Evolutionary conservation across 53 echinoderm and acorn worm species (phyloP).

Genomic region (Apostichopus leukothele): DNA sequence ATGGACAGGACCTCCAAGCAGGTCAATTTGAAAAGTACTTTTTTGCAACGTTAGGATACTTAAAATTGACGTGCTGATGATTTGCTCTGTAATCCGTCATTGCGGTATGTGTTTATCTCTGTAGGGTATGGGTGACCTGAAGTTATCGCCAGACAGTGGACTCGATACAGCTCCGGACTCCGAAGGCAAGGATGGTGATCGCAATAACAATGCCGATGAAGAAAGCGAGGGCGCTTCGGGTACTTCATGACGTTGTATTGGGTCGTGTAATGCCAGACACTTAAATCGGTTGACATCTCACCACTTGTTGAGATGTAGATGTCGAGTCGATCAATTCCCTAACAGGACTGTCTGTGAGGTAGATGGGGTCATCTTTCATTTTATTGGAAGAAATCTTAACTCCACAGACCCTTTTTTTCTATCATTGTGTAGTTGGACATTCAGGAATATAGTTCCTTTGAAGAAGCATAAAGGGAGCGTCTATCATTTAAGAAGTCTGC

Average conservation of each 20-base stretch:
- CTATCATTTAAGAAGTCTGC: no score
- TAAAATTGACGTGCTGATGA: background rate
- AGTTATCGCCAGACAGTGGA: conserved; percentile 93
- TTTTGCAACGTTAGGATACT: background rate
- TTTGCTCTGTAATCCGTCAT: background rate
- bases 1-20: no score
- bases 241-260: conserved; percentile 79
- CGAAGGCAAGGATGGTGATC: conserved; percentile 84
- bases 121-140: conserved; percentile 93
- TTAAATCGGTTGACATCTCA: background rate
- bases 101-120: background rate
- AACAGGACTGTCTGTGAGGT: no score
- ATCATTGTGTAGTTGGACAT: no score
- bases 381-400: no score
- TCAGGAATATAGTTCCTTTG: no score
- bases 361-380: no score
- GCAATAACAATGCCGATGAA: conserved; percentile 48
- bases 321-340: no score
- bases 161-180: conserved; percentile 95
- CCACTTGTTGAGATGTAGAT: no score
- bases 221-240: conserved; percentile 62
- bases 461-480: no score
- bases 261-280: background rate
- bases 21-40: no score
- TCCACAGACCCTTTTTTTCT: no score